Base-by-base conservation (phyloP, 1,140 invertebrate genomes). In the Pogonomyrmex californicus region DNA sequence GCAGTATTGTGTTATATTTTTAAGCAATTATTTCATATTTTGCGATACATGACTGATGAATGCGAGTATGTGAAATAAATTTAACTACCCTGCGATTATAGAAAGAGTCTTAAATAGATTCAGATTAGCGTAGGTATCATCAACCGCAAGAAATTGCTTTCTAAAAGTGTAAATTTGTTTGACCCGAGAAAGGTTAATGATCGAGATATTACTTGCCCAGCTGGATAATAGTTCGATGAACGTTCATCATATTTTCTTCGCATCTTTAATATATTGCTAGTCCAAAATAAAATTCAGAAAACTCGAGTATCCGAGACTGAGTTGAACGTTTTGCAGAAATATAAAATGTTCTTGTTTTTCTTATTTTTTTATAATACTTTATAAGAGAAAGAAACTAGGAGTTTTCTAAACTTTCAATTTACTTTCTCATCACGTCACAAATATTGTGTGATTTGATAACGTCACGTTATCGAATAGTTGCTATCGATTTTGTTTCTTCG, bases 131-230 rank as follows among this genome's bases (percentile, higher is more conserved):
- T 14, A 49, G 44, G 41, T 23, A 78, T 63, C 41, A 36, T 78
- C 44, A 36, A 38, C 30, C 1, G 30, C 17, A 36, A 78, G 44
- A 17, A 49, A 49, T 38, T 38, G 30, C 33, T 0, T 63, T 51
- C 30, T 63, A 23, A 77, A 78, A 77, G 9, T 77, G 17, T 47
- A 77, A 62, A 49, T 63, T 63, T 36, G 30, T 56, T 78, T 78
- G 58, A 78, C 44, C 58, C n/a, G 60, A 4, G 30, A 60, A 33
- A 78, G 44, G 58, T 60, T 62, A 77, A 77, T 14, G 56, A 77
- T 78, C 76, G 58, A 78, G 76, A 78, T 65, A 78, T 78, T 77
- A 63, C 76, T 78, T 12, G 17, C 30, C 5, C 44, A 78, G 76
- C 41, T 78, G 58, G 60, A 49, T 33, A 54, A 76, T 76, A 62